phyloP scores from a whole-genome alignment of 2,888 invertebrate species.

The Eupithecia inturbata region DNA sequence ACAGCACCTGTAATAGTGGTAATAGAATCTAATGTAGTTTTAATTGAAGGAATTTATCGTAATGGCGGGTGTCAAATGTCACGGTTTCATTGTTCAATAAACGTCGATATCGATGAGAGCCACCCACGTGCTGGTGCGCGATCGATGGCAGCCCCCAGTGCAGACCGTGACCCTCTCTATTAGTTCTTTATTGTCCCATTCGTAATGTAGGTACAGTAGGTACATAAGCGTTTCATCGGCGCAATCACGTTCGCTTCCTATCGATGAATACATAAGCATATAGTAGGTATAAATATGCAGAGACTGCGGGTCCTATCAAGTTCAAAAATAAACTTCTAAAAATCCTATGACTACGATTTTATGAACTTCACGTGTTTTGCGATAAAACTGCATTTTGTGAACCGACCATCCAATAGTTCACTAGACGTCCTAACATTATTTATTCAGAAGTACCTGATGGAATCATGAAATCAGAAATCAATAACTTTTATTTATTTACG shows the following conservation, averaged over 20 bases:
- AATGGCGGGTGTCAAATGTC: background rate
- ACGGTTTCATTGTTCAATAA: background rate
- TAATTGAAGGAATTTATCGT: constrained; percentile 1
- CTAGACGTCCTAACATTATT: background rate
- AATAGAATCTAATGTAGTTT: background rate
- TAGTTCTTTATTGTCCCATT: background rate
- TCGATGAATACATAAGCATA: background rate
- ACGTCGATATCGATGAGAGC: background rate
- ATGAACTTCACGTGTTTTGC: background rate
- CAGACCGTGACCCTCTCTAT: background rate
- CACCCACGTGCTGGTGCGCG: background rate
- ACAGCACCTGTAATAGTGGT: too few species aligned
- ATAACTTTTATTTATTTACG: too few species aligned
- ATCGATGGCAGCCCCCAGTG: background rate
- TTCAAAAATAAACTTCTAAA: too few species aligned
- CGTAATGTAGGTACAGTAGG: background rate
- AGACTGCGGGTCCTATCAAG: background rate
- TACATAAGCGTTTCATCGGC: background rate
- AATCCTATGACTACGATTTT: background rate
- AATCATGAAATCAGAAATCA: too few species aligned
- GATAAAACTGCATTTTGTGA: background rate
- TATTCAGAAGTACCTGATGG: background rate
- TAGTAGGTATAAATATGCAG: background rate
- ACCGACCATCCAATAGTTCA: background rate
- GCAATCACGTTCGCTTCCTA: background rate